A percentile compares a stretch with the other conserved stretches of the same genome.
Conservation (phyloP, 2,888 invertebrate species). For the Sialis lutaria region DNA sequence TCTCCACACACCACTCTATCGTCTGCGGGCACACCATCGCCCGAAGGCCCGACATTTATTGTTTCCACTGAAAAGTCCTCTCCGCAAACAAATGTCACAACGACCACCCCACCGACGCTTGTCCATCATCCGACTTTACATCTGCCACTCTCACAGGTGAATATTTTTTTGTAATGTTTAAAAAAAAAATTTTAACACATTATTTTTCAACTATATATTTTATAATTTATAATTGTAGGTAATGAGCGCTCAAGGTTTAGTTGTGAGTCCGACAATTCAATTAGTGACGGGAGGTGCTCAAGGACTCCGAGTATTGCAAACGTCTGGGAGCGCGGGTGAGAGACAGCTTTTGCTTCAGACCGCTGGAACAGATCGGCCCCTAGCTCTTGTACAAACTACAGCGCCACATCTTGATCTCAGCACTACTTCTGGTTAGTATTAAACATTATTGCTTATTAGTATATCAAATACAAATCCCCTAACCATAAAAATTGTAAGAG, state of each 20-base stretch:
- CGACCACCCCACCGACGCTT: conserved; percentile 16
- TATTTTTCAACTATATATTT: neutral
- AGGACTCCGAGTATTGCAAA: conserved; percentile 26
- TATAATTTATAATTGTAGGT: conserved; percentile 19
- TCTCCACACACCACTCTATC: neutral
- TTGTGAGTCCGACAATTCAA: conserved; percentile 31
- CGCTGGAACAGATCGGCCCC: conserved; percentile 24
- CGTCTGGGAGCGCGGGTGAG: conserved; percentile 8
- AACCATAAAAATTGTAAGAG: no score
- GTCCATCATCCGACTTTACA: conserved; percentile 33
- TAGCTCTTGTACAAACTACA: conserved; percentile 23
- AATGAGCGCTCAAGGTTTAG: conserved; percentile 29
- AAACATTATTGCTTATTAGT: neutral
- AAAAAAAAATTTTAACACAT: neutral
- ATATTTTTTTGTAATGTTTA: conserved; percentile 7
- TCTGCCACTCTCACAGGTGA: conserved; percentile 29
- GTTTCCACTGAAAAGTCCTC: neutral
- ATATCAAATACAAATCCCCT: no score
- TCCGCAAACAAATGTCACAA: conserved; percentile 7
- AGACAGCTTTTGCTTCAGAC: conserved; percentile 20
- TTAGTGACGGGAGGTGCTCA: conserved; percentile 23
- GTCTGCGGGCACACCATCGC: neutral
- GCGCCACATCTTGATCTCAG: conserved; percentile 8
- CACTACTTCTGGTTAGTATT: neutral
- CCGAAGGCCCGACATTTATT: neutral